A percentile compares a stretch with the other conserved stretches of the same genome.
These are phyloP conservation scores for Chouioia cunea DNA, from an alignment of 2,888 invertebrate species.

Conservation along the genomic window DNA sequence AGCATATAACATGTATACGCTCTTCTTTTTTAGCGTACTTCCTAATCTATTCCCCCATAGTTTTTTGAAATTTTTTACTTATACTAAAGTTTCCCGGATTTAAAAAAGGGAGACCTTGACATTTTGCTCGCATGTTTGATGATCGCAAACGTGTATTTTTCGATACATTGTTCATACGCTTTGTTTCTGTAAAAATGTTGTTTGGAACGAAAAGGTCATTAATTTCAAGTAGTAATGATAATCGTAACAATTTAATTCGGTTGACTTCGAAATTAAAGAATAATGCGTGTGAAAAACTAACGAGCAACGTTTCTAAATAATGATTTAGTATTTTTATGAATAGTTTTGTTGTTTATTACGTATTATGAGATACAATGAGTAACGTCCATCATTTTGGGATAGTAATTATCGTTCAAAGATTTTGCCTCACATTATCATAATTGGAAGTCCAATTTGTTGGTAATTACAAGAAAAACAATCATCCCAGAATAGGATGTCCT, in stretches of 20 bases:
- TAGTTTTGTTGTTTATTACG: constrained; percentile 1
- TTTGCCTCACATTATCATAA: constrained; percentile 24
- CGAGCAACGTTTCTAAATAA: constrained; percentile 16
- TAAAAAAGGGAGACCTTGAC: constrained; percentile 34
- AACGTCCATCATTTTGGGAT: constrained; percentile 7
- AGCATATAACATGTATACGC: constrained; percentile 49
- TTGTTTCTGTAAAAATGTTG: constrained; percentile 8
- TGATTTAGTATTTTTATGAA: constrained; percentile 9
- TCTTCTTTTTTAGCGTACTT: constrained; percentile 46
- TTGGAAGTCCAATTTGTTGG: constrained; percentile 4
- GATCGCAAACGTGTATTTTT: not conserved
- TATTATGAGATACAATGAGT: constrained; percentile 13
- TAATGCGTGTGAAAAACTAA: constrained; percentile 41
- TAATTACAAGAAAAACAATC: constrained; percentile 30
- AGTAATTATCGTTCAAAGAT: constrained; percentile 13
- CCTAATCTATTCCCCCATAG: constrained; percentile 3
- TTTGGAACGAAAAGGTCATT: constrained; percentile 9
- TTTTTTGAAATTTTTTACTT: constrained; percentile 36
- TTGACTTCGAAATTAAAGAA: constrained; percentile 2
- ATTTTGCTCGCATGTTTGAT: constrained; percentile 37
- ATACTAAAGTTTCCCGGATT: constrained; percentile 6
- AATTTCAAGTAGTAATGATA: constrained; percentile 36
- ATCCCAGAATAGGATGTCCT: constrained; percentile 12
- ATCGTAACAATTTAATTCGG: constrained; percentile 6
- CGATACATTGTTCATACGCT: not conserved